These are phyloP conservation scores for Streblospio benedicti DNA, from an alignment of 1,140 invertebrate species.

Conservation along the genomic window DNA sequence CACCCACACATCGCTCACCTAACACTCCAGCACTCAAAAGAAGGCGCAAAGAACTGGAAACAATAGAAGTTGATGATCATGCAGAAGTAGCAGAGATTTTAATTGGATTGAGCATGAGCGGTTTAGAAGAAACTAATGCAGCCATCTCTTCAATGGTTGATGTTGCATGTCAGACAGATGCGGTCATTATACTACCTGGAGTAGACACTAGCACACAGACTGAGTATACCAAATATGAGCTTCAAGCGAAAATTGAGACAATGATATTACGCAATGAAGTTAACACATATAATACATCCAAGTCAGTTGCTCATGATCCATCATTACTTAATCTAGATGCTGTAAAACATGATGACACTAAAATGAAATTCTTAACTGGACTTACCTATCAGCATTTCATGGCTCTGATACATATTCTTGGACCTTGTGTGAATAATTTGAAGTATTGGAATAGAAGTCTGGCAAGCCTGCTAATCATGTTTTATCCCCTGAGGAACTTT, in stretches of 20 bases:
- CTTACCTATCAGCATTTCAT: conserved; percentile 3
- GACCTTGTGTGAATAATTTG: background rate
- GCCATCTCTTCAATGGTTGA: background rate
- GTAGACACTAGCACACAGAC: background rate
- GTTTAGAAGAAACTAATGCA: background rate
- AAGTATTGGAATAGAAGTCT: background rate
- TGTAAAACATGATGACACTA: conserved; percentile 6
- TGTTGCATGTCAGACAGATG: background rate
- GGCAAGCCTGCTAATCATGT: background rate
- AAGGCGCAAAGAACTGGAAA: background rate
- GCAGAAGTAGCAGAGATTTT: background rate
- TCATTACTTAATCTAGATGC: background rate
- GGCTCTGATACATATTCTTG: background rate
- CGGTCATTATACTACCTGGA: background rate
- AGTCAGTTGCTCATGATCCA: background rate
- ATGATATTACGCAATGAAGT: background rate
- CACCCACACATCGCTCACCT: too few relatives aligned
- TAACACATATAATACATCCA: background rate
- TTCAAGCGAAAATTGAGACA: background rate
- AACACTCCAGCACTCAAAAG: too few relatives aligned
- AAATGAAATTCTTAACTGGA: conserved; percentile 13
- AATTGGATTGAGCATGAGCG: background rate
- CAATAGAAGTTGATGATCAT: background rate
- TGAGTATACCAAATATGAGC: background rate
- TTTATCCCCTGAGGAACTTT: background rate